phyloP scores from a whole-genome alignment of 1,140 invertebrate species.

The Heliconius melpomene region DNA sequence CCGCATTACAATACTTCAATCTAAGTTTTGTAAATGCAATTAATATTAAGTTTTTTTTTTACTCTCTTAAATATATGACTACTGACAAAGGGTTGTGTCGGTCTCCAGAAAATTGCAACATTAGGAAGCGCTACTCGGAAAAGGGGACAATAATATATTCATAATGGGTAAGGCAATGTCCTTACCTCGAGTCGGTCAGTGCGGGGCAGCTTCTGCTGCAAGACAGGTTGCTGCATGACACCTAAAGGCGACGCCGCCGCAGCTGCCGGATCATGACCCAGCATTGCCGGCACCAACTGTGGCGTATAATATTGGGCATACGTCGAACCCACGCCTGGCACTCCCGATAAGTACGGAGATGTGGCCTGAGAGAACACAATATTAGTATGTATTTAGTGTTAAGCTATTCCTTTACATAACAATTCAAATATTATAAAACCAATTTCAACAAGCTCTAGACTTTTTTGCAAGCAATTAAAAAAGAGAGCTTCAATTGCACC shows the following conservation, averaged over 20 bases:
- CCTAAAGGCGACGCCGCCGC: constrained; percentile 84
- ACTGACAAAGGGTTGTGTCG: constrained; percentile 44
- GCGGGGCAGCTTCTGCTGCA: constrained; percentile 95
- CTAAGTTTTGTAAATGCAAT: constrained; percentile 5
- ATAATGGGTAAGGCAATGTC: constrained; percentile 34
- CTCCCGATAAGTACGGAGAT: constrained; percentile 93
- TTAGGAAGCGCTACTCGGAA: constrained; percentile 63
- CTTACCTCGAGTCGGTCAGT: constrained; percentile 97
- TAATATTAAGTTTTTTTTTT: not conserved
- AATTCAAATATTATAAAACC: not conserved
- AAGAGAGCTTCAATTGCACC: constrained; percentile 6
- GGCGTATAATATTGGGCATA: constrained; percentile 94
- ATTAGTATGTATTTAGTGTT: constrained; percentile 4
- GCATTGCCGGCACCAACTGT: constrained; percentile 91
- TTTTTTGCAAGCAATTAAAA: constrained; percentile 17
- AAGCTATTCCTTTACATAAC: not conserved
- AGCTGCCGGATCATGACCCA: constrained; percentile 91
- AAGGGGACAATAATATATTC: constrained; percentile 31
- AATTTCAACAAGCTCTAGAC: not conserved
- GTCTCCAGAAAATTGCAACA: constrained; percentile 62
- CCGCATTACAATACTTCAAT: constrained; percentile 7
- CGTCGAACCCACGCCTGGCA: constrained; percentile 90
- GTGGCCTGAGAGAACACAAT: constrained; percentile 85
- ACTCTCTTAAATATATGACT: not conserved
- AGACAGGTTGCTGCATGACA: constrained; percentile 91